phyloP scores from a whole-genome alignment of 2,797 vertebrate genomes.

The Meda fulgida region DNA sequence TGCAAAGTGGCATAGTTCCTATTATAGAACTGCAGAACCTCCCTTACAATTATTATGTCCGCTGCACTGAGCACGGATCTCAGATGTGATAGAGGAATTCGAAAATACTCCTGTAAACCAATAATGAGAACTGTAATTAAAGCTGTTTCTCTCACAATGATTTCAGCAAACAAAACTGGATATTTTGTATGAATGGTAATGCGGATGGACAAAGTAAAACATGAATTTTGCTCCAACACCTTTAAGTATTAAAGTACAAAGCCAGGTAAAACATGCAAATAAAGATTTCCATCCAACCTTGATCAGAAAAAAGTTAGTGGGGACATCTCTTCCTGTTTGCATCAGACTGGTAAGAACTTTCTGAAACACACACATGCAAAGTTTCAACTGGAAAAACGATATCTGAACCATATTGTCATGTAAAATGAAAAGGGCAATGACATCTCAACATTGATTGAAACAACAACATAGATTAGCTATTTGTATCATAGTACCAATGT shows the following conservation, averaged over 20 bases:
- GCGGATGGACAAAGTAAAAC: not conserved
- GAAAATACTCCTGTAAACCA: slow-evolving; percentile 77
- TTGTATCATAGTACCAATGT: slow-evolving; percentile 46
- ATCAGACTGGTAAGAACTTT: slow-evolving; percentile 76
- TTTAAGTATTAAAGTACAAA: not conserved
- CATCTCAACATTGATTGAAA: slow-evolving; percentile 37
- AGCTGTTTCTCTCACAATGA: not conserved
- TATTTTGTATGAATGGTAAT: not conserved
- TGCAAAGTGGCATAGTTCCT: slow-evolving; percentile 69
- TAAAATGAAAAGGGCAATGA: slow-evolving; percentile 17
- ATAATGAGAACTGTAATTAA: not conserved
- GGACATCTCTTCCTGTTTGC: slow-evolving; percentile 71
- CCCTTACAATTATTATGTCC: slow-evolving; percentile 69
- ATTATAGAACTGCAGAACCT: slow-evolving; percentile 76
- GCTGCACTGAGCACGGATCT: slow-evolving; percentile 69
- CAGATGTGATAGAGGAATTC: slow-evolving; percentile 68
- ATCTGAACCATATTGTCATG: not conserved
- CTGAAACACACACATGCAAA: slow-evolving; percentile 64
- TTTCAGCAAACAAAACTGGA: not conserved
- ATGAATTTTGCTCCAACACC: not conserved
- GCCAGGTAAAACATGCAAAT: not conserved
- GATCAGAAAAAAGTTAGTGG: slow-evolving; percentile 67
- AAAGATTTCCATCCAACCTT: slow-evolving; percentile 67
- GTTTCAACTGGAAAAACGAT: slow-evolving; percentile 24
- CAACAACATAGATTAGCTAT: slow-evolving; percentile 44